These are phyloP conservation scores for Phocoena sinus DNA, from an alignment of 2,113 vertebrate species.

Conservation along the genomic window DNA sequence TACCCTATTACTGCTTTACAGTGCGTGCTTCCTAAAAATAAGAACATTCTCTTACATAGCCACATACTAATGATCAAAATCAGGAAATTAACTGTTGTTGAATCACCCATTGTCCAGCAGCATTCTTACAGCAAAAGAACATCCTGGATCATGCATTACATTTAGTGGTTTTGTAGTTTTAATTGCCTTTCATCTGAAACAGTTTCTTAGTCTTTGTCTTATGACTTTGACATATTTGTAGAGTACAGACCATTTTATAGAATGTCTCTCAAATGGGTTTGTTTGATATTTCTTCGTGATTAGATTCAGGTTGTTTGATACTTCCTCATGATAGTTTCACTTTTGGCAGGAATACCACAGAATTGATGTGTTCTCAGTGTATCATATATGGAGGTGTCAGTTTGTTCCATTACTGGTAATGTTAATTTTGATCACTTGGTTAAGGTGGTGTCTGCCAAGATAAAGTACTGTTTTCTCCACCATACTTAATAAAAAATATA, in stretches of 20 bases:
- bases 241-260: neutral
- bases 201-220: neutral
- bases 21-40: neutral
- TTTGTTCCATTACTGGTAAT: neutral
- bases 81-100: neutral
- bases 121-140: neutral
- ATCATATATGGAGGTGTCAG: neutral
- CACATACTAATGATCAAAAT: neutral
- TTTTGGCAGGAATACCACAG: neutral
- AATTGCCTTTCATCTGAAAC: neutral
- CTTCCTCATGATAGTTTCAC: neutral
- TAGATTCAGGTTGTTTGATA: neutral
- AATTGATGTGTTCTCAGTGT: neutral
- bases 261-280: neutral
- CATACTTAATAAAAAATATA: neutral
- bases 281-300: neutral
- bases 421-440: neutral
- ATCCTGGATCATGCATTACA: neutral
- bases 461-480: neutral
- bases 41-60: neutral
- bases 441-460: neutral
- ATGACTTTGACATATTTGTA: neutral
- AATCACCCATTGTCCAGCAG: neutral
- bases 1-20: neutral
- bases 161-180: neutral